phyloP scores from a whole-genome alignment of 2,888 invertebrate genomes.

The Elgonia sp. region DNA sequence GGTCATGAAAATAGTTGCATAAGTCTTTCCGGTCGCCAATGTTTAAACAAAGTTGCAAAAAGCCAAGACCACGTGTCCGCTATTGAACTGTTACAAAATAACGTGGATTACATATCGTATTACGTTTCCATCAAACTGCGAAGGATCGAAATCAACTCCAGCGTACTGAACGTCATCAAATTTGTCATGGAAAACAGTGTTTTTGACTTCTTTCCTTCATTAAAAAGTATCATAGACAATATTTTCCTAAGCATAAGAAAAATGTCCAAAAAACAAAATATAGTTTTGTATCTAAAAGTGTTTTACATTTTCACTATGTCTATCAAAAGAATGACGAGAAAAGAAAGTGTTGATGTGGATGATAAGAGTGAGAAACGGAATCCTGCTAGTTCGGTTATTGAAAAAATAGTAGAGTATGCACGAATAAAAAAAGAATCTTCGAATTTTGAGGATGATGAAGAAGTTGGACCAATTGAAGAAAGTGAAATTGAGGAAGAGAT shows the following conservation, averaged over 20 bases:
- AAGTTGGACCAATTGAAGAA: constrained; percentile 80
- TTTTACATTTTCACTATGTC: constrained; percentile 91
- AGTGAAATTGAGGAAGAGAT: constrained; percentile 73
- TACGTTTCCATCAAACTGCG: constrained; percentile 90
- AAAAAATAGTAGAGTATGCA: constrained; percentile 86
- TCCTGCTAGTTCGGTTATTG: constrained; percentile 83
- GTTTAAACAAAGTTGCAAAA: constrained; percentile 88
- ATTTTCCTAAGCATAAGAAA: constrained; percentile 90
- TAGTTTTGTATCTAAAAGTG: constrained; percentile 90
- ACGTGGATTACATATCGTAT: constrained; percentile 92
- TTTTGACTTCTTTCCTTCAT: constrained; percentile 89
- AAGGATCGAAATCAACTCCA: constrained; percentile 89
- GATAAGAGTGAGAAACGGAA: constrained; percentile 34
- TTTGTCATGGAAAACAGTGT: constrained; percentile 92
- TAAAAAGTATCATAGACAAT: constrained; percentile 91
- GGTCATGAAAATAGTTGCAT: constrained; percentile 90
- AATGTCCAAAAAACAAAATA: constrained; percentile 88
- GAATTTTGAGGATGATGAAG: constrained; percentile 85
- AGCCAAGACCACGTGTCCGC: constrained; percentile 88
- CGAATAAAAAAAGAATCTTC: constrained; percentile 83
- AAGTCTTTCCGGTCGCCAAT: constrained; percentile 89
- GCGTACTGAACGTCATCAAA: constrained; percentile 91
- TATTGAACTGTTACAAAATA: constrained; percentile 89
- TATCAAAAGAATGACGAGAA: constrained; percentile 88
- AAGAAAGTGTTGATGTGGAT: constrained; percentile 71